Base-by-base conservation (phyloP, 2,888 invertebrate genomes). In the Actias luna region DNA sequence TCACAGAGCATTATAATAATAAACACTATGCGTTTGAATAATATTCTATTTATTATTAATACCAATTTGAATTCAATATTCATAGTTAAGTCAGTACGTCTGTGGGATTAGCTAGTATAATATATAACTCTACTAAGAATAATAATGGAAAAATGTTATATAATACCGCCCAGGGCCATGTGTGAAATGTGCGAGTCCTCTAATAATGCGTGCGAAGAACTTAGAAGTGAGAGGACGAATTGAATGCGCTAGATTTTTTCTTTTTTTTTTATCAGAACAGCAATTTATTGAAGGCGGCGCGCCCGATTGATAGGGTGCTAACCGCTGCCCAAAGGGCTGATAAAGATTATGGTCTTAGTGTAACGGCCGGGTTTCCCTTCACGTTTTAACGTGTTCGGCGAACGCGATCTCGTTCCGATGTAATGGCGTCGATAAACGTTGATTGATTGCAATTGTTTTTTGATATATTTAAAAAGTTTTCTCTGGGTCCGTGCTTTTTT, bases 271-370 rank as follows among this genome's bases (percentile, higher is more conserved):
- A 85, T 84, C 83, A 72, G 73, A 78, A 73, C 75, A 75, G 74
- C 79, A 80, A 84, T 85, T 83, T 85, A 85, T 85, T 74, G 76
- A 64, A 77, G 79, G 74, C 73, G 76, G 74, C 69, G 71, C 70
- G 71, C 77, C 82, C 46, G 80, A 83, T 84, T 83, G 85, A 85
- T 85, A 81, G 83, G 82, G 81, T 80, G 85, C 82, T 83, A 84
- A 85, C 83, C 80, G 77, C 75, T 76, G 79, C 78, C 82, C 81
- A 77, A 72, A 77, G 75, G 78, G 74, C 69, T 74, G 84, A 85
- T 85, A 85, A 84, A 83, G 83, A 79, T 84, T 85, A 84, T 81
- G 78, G 78, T 79, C 76, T 80, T 80, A 79, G 70, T 65, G 67
- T 71, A 74, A 70, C 65, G 69, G 63, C 65, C 67, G 62, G 66